Evolutionary conservation across 2,113 vertebrate species (phyloP).

Genomic region (Capreolus pygargus): DNA sequence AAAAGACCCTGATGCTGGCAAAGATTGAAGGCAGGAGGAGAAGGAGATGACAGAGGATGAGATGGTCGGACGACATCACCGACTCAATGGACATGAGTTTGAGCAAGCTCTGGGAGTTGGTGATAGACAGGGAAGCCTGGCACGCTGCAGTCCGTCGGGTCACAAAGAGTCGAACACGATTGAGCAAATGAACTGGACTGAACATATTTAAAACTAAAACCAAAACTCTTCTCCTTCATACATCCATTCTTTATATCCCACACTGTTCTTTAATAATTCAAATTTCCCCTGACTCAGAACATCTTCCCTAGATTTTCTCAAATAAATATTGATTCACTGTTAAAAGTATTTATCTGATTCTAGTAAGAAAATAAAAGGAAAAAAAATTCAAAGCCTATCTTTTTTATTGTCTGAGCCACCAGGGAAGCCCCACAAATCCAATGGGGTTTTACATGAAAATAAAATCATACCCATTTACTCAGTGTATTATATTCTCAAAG

Average conservation of each 20-base stretch:
- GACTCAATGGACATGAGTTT: neutral
- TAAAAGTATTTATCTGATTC: neutral
- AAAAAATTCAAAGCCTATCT: neutral
- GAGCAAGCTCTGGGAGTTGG: neutral
- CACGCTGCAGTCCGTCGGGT: neutral
- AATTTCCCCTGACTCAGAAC: neutral
- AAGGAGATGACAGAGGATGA: neutral
- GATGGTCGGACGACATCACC: neutral
- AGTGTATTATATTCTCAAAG: neutral
- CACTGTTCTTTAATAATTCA: neutral
- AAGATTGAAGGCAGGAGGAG: neutral
- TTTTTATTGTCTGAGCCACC: neutral
- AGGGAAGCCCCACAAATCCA: neutral
- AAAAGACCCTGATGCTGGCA: neutral
- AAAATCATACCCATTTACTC: neutral
- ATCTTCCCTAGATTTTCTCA: neutral
- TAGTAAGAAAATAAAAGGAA: neutral
- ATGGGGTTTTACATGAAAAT: neutral
- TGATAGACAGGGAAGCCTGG: neutral
- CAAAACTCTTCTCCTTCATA: neutral
- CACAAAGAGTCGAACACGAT: accelerated
- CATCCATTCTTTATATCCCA: neutral
- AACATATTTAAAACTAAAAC: neutral
- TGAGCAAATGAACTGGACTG: neutral
- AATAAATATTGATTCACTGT: neutral